Evolutionary conservation across 2,888 invertebrate genomes (phyloP).

Genomic region (Alitta virens): DNA sequence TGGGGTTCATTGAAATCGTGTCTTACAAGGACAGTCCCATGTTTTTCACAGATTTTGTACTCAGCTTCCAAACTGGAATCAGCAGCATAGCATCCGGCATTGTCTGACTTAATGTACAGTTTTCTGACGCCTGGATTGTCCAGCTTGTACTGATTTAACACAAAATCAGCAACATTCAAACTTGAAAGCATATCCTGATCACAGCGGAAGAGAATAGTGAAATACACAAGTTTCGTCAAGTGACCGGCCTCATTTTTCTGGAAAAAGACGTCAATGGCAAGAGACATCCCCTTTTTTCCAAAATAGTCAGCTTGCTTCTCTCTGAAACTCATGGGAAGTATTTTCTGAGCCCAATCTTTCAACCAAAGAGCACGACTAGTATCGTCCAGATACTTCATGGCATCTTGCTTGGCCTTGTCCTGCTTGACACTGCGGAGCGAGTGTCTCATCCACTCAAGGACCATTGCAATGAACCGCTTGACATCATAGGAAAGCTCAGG

Average conservation of each 20-base stretch:
- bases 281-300: not conserved
- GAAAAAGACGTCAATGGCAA: slow-evolving; percentile 1
- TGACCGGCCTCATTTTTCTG: not conserved
- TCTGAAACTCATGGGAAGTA: not conserved
- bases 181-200: not conserved
- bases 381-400: not conserved
- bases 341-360: slow-evolving; percentile 2
- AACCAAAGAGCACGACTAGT: not conserved
- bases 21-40: not conserved
- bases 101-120: not conserved
- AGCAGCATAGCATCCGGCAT: not conserved
- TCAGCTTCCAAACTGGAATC: not conserved
- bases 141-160: slow-evolving; percentile 1
- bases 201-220: slow-evolving; percentile 2
- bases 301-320: no score
- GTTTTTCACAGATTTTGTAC: not conserved
- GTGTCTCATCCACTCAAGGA: slow-evolving; percentile 2
- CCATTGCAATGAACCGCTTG: slow-evolving; percentile 1
- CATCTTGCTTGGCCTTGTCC: slow-evolving; percentile 1
- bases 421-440: slow-evolving; percentile 3
- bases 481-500: slow-evolving; percentile 2
- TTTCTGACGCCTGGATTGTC: not conserved
- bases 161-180: slow-evolving; percentile 1
- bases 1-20: slow-evolving; percentile 1
- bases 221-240: not conserved